Conservation (phyloP, 2,113 vertebrate species). For the Chaenogobius annularis region DNA sequence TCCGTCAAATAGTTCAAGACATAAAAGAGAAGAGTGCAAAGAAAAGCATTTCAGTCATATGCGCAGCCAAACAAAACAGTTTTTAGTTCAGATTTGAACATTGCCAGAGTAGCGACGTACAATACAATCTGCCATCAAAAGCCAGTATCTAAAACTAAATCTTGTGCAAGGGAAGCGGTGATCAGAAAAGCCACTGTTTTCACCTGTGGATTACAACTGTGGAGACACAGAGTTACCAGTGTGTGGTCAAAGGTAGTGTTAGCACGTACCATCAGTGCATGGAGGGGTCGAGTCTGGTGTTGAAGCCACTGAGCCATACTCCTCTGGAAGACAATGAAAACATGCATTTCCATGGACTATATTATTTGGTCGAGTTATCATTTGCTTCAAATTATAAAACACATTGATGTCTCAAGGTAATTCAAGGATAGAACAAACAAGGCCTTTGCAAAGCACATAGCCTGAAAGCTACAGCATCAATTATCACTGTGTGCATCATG, state of each 20-base stretch:
- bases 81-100: too few species aligned
- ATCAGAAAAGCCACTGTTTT: conserved; percentile 10
- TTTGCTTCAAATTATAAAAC: not conserved
- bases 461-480: conserved; percentile 41
- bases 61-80: too few species aligned
- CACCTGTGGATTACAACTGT: conserved; percentile 18
- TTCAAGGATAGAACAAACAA: not conserved
- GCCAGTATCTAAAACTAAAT: conserved; percentile 28
- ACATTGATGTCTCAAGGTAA: not conserved
- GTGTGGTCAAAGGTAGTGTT: not conserved
- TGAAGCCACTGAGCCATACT: conserved; percentile 80
- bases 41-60: too few species aligned
- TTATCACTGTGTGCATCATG: conserved; percentile 17
- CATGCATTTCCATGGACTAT: not conserved
- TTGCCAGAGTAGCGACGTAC: too few species aligned
- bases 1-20: too few species aligned
- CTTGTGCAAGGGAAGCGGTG: conserved; percentile 5
- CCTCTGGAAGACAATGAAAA: conserved; percentile 71
- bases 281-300: conserved; percentile 82
- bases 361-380: conserved; percentile 12
- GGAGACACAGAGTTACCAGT: not conserved
- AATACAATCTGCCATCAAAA: conserved; percentile 4
- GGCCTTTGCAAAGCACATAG: conserved; percentile 47
- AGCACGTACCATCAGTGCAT: conserved; percentile 76
- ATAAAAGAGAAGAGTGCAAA: too few species aligned